Percentiles rank a stretch among this genome's conserved stretches.
Conservation (phyloP, 2,888 invertebrate genomes). For the Tyria jacobaeae region DNA sequence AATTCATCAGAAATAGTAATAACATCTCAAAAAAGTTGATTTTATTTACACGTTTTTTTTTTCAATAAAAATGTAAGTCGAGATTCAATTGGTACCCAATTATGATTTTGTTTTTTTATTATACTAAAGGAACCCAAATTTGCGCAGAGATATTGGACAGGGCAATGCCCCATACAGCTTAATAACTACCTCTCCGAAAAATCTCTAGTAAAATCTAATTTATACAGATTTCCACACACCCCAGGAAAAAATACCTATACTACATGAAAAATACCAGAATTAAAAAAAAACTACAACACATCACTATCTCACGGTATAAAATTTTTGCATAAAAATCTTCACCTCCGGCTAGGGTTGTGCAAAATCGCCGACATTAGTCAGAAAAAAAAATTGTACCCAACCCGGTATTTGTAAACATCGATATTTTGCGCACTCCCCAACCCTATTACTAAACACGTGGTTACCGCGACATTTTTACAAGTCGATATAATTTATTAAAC, state of each 20-base stretch:
- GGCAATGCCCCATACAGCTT: conserved; percentile 66
- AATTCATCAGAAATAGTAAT: conserved; percentile 29
- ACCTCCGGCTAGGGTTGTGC: conserved; percentile 46
- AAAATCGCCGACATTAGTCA: conserved; percentile 44
- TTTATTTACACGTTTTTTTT: conserved; percentile 71
- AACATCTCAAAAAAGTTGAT: conserved; percentile 56
- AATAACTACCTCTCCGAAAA: conserved; percentile 71
- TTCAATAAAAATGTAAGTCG: conserved; percentile 49
- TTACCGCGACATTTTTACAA: conserved; percentile 51
- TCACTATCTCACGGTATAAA: conserved; percentile 70
- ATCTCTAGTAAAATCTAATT: conserved; percentile 81
- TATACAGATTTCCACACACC: conserved; percentile 85
- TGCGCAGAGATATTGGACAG: conserved; percentile 69
- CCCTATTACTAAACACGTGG: conserved; percentile 46
- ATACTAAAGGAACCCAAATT: conserved; percentile 80
- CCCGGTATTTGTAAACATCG: conserved; percentile 30
- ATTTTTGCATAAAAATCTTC: conserved; percentile 59
- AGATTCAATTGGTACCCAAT: conserved; percentile 63
- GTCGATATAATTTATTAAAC: conserved; percentile 54
- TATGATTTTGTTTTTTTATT: conserved; percentile 36
- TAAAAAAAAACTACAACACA: conserved; percentile 61
- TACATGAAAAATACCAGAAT: conserved; percentile 71
- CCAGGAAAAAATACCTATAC: conserved; percentile 63
- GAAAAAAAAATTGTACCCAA: conserved; percentile 34
- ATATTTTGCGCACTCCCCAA: conserved; percentile 28